Conservation (phyloP, 2,113 vertebrate species). For the Natator depressus region DNA sequence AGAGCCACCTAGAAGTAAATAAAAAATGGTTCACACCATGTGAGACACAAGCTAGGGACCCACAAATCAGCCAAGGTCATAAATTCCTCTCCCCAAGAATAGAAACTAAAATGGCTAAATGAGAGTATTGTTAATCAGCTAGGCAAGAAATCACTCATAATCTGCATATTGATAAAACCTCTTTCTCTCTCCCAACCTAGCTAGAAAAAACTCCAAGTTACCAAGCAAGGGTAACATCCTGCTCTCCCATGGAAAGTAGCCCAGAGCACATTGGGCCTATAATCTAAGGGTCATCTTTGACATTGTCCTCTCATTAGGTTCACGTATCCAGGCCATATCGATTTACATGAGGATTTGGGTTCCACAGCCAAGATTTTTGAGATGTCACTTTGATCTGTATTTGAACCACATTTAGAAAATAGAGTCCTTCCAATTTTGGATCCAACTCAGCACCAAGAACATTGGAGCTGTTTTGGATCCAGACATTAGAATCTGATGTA, state of each 20-base stretch:
- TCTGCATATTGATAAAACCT: background rate
- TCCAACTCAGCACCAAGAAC: background rate
- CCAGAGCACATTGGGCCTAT: too few relatives aligned
- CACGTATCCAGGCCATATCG: background rate
- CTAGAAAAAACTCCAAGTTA: background rate
- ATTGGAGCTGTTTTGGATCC: background rate
- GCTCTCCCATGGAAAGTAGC: background rate
- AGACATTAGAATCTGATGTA: background rate
- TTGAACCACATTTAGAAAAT: background rate
- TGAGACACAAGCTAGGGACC: background rate
- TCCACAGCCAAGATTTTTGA: background rate
- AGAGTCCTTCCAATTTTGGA: background rate
- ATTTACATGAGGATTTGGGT: background rate
- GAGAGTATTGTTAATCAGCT: background rate
- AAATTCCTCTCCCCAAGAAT: background rate
- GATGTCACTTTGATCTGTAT: background rate
- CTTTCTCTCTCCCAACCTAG: background rate
- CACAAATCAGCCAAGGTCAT: background rate
- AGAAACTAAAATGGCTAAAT: background rate
- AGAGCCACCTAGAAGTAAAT: background rate
- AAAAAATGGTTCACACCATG: background rate
- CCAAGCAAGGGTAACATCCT: background rate
- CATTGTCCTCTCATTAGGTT: background rate
- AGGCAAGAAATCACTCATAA: background rate
- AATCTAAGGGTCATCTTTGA: background rate